Evolutionary conservation across 23 tunicate genomes (phyloP), one percentile per base, ranked within the genome.

Genomic region (Phallusia fumigata): DNA sequence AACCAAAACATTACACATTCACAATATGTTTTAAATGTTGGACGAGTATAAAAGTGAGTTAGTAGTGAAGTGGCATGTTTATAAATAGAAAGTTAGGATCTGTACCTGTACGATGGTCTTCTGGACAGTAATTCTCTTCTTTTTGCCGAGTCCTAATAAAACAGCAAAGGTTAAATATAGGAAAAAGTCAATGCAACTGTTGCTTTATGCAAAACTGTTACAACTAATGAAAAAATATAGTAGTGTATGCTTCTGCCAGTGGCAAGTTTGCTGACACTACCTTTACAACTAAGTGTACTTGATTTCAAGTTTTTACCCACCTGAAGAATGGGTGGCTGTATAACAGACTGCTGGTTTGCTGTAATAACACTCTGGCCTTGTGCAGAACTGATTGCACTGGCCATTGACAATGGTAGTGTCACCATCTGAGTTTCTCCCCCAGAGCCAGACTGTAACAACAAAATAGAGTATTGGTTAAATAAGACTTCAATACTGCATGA

Each of bases 61-160:
- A n/a, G n/a, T n/a, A n/a, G n/a, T n/a, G n/a, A n/a, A n/a, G n/a
- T 21, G 69, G 28, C 69, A 6, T 21, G 69, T 1, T 13, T 1
- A 6, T 58, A 58, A 58, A 1, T 58, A 40, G 8, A 40, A 3
- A 40, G 47, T 3, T n/a, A 40, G 47, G 47, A 40, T 40, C 35
- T 36, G 16, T 52, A 84, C 87, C 94, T 84, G 77, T 89, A 89
- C 2, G 94, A 89, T 40, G 94, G 94, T 21, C 94, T 77, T 58
- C 94, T 74, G 0, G 94, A 89, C 30, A 89, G 69, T 32, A 89
- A 35, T 76, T 89, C 94, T 36, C 94, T 65, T 35, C 84, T 84
- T 65, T 84, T 80, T 15, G 87, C 84, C 11, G 88, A 73, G 69
- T 89, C 82, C 81, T 88, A 50, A 24, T 45, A 31, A 80, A 80